A percentile compares a stretch with the other conserved stretches of the same genome.
Conservation (phyloP, 2,888 invertebrate species). For the Achlya flavicornis region DNA sequence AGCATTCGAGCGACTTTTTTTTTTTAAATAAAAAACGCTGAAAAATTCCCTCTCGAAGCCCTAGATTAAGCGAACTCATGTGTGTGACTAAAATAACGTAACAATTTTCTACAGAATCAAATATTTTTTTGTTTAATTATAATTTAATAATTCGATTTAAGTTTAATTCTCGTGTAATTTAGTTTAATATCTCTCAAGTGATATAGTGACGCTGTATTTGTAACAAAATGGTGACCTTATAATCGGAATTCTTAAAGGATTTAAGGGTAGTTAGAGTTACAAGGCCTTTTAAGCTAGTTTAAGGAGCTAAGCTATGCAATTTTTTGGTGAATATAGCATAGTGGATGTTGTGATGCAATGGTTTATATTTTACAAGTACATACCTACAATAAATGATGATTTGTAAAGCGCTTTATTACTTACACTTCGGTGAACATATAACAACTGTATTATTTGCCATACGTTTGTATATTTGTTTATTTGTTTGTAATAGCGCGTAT, state of each 20-base stretch:
- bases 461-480: slow-evolving; percentile 46
- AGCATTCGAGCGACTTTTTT: slow-evolving; percentile 22
- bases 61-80: slow-evolving; percentile 71
- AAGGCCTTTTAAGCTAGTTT: slow-evolving; percentile 77
- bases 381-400: slow-evolving; percentile 37
- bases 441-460: slow-evolving; percentile 63
- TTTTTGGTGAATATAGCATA: slow-evolving; percentile 63
- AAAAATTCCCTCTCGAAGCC: slow-evolving; percentile 68
- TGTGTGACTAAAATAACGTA: slow-evolving; percentile 75
- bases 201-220: slow-evolving; percentile 75
- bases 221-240: slow-evolving; percentile 80
- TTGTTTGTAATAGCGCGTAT: slow-evolving; percentile 48
- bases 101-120: slow-evolving; percentile 77
- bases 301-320: slow-evolving; percentile 69
- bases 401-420: slow-evolving; percentile 47
- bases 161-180: slow-evolving; percentile 63
- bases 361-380: slow-evolving; percentile 47
- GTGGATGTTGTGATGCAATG: slow-evolving; percentile 64
- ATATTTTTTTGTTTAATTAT: slow-evolving; percentile 52
- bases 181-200: slow-evolving; percentile 78
- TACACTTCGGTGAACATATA: slow-evolving; percentile 30
- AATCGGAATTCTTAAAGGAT: slow-evolving; percentile 79
- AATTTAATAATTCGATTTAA: slow-evolving; percentile 56
- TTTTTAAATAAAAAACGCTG: slow-evolving; percentile 25
- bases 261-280: slow-evolving; percentile 77